Evolutionary conservation across 2,113 vertebrate genomes (phyloP).

Genomic region (Spea bombifrons): DNA sequence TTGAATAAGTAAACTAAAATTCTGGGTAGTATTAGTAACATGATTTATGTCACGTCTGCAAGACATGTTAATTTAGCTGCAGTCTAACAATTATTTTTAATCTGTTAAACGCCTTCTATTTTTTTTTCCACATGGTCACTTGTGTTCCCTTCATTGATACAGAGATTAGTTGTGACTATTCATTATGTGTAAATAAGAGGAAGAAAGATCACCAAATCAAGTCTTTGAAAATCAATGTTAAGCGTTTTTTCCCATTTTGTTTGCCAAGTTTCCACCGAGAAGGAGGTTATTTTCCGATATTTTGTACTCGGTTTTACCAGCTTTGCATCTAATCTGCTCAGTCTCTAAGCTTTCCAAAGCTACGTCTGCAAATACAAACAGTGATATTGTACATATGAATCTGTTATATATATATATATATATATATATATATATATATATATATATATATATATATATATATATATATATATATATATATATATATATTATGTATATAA

Average conservation of each 20-base stretch:
- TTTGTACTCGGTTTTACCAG: background rate
- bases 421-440: too few relatives aligned
- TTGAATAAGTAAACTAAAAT: too few relatives aligned
- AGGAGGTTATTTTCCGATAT: background rate
- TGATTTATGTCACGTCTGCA: too few relatives aligned
- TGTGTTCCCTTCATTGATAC: background rate
- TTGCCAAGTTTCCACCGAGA: background rate
- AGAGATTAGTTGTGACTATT: conserved; percentile 5
- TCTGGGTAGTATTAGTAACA: too few relatives aligned
- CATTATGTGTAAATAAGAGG: background rate
- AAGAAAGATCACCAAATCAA: conserved; percentile 6
- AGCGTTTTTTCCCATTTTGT: conserved; percentile 1
- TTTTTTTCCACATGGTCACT: background rate
- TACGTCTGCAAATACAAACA: background rate
- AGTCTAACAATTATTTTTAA: background rate
- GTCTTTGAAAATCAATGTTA: conserved; percentile 1
- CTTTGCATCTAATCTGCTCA: background rate
- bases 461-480: too few relatives aligned
- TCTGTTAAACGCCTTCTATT: background rate
- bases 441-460: too few relatives aligned
- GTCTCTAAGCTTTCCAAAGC: background rate
- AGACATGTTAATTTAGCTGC: too few relatives aligned
- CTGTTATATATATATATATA: background rate
- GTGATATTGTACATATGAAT: background rate
- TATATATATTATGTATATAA: too few relatives aligned